These are phyloP conservation scores for Melanotaenia pygmaea DNA, from an alignment of 2,797 vertebrate genomes.

Conservation along the genomic window DNA sequence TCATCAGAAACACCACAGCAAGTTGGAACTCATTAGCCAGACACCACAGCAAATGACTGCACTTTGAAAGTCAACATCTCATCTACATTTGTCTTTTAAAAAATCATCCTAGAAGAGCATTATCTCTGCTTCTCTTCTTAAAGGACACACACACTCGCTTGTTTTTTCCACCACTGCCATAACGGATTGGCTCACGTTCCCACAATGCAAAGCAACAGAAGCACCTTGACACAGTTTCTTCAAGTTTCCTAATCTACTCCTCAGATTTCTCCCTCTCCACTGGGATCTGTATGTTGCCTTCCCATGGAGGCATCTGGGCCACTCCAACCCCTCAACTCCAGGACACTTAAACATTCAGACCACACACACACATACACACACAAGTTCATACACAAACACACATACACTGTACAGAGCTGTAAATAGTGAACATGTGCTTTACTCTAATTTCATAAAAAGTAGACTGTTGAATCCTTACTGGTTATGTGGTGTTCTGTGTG, in stretches of 20 bases:
- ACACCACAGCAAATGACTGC: constrained; percentile 44
- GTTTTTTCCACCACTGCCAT: constrained; percentile 14
- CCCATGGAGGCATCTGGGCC: constrained; percentile 40
- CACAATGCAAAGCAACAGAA: constrained; percentile 44
- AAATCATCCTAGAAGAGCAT: background rate
- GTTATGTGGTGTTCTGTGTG: constrained; percentile 71
- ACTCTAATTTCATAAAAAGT: constrained; percentile 61
- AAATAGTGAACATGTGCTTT: constrained; percentile 75
- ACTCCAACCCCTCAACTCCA: constrained; percentile 2
- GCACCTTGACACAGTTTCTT: constrained; percentile 30
- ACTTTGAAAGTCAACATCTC: constrained; percentile 36
- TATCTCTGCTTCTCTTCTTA: constrained; percentile 4
- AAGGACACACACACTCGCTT: constrained; percentile 1
- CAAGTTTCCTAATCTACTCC: constrained; percentile 24
- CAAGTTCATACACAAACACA: constrained; percentile 23
- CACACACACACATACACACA: constrained; percentile 24
- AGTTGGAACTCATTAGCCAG: constrained; percentile 46
- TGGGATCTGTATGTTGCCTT: constrained; percentile 45
- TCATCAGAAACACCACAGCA: constrained; percentile 33
- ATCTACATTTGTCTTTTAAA: background rate
- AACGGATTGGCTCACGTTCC: constrained; percentile 21
- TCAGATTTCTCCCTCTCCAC: constrained; percentile 21
- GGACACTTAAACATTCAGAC: constrained; percentile 27
- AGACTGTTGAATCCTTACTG: constrained; percentile 70
- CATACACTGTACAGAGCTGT: constrained; percentile 75